phyloP scores from a whole-genome alignment of 2,797 vertebrate species.

The Pipistrellus kuhlii region DNA sequence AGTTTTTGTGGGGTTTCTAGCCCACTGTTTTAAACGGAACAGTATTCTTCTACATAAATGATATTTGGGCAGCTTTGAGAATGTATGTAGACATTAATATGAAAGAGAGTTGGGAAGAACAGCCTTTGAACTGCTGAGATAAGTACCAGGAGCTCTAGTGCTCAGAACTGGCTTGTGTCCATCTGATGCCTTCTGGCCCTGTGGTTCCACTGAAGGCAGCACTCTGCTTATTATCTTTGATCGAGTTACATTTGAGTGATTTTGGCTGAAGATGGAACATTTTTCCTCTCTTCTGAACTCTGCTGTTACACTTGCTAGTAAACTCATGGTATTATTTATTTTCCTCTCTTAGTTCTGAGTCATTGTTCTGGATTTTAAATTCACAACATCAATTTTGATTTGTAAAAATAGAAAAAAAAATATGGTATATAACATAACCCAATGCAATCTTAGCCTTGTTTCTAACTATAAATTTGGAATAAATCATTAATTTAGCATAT shows the following conservation, averaged over 20 bases:
- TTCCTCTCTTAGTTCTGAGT: neutral
- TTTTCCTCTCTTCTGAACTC: constrained; percentile 52
- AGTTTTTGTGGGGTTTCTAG: neutral
- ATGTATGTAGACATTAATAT: constrained; percentile 55
- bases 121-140: constrained; percentile 52
- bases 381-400: neutral
- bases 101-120: constrained; percentile 61
- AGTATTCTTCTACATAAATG: neutral
- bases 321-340: neutral
- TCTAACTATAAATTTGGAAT: neutral
- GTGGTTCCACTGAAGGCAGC: constrained; percentile 28
- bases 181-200: constrained; percentile 58
- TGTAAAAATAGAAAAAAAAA: neutral
- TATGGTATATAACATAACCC: neutral
- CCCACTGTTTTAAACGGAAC: neutral
- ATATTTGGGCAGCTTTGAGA: constrained; percentile 49
- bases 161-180: constrained; percentile 57
- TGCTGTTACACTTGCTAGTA: neutral
- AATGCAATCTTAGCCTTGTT: neutral
- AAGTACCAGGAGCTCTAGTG: constrained; percentile 65
- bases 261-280: constrained; percentile 57
- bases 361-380: neutral
- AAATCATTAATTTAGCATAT: neutral
- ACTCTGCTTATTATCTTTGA: constrained; percentile 55
- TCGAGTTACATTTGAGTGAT: constrained; percentile 40